phyloP scores from a whole-genome alignment of 2,113 vertebrate species.

The Indri indri region DNA sequence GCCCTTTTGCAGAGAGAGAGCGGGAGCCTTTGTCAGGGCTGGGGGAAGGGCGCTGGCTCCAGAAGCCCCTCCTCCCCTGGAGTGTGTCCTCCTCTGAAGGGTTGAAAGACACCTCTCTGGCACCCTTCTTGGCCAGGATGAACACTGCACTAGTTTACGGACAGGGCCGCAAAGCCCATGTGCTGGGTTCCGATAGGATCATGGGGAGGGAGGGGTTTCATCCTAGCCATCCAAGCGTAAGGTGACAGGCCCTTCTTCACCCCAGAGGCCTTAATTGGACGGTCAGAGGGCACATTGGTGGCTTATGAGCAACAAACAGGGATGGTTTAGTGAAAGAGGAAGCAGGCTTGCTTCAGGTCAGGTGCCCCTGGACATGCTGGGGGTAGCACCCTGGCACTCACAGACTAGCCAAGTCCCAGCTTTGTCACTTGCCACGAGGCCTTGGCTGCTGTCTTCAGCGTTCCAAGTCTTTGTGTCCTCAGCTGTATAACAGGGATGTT shows the following conservation, averaged over 20 bases:
- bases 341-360: background rate
- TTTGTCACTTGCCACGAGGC: background rate
- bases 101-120: background rate
- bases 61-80: background rate
- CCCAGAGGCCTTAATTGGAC: background rate
- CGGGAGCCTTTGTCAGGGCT: background rate
- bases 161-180: fast-evolving
- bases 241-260: conserved; percentile 1
- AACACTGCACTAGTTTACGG: fast-evolving
- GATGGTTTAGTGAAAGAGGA: background rate
- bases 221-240: background rate
- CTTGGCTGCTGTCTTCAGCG: background rate
- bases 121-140: background rate
- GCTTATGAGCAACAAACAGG: background rate
- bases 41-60: background rate
- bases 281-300: conserved; percentile 11
- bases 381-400: background rate
- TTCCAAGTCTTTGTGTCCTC: background rate
- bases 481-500: background rate
- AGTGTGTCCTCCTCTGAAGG: background rate
- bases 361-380: background rate
- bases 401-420: background rate
- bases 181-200: background rate
- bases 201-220: background rate
- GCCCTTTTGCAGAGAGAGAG: background rate